Percentiles rank a stretch among this genome's conserved stretches.
Evolutionary conservation across 92 coral and sea anemone genomes (phyloP).

Genomic region (Siderastrea siderea): DNA sequence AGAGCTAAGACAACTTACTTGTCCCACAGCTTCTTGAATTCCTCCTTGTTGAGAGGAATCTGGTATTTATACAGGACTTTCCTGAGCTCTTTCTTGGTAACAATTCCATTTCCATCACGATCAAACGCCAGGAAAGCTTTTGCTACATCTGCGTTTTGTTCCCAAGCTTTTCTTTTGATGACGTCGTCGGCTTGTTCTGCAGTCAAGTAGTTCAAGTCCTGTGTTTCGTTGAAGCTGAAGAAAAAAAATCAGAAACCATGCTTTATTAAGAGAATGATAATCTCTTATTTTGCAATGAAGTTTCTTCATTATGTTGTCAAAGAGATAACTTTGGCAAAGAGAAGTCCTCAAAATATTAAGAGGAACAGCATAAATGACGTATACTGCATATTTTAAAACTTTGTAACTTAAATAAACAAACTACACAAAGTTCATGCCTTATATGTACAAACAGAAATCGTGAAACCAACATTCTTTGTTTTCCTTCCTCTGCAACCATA

Average conservation of each 20-base stretch:
- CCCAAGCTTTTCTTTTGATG: slow-evolving; percentile 83
- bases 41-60: slow-evolving; percentile 90
- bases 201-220: slow-evolving; percentile 82
- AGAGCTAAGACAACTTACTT: slow-evolving; percentile 60
- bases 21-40: slow-evolving; percentile 91
- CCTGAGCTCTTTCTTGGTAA: slow-evolving; percentile 92
- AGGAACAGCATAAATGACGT: no score
- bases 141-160: slow-evolving; percentile 89
- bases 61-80: slow-evolving; percentile 93
- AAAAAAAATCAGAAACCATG: background rate
- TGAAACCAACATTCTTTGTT: no score
- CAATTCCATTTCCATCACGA: slow-evolving; percentile 95
- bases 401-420: no score
- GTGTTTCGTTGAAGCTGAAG: slow-evolving; percentile 83
- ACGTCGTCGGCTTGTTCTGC: slow-evolving; percentile 92
- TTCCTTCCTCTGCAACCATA: no score
- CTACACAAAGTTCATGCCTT: no score
- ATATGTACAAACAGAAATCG: no score
- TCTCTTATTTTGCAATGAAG: no score
- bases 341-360: no score
- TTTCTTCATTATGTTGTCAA: no score
- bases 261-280: no score
- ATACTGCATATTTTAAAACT: no score
- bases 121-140: slow-evolving; percentile 95
- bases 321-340: no score